Percentiles rank a stretch among this genome's conserved stretches.
These are phyloP conservation scores for Synanthedon myopaeformis DNA, from an alignment of 2,888 invertebrate species.

Conservation along the genomic window DNA sequence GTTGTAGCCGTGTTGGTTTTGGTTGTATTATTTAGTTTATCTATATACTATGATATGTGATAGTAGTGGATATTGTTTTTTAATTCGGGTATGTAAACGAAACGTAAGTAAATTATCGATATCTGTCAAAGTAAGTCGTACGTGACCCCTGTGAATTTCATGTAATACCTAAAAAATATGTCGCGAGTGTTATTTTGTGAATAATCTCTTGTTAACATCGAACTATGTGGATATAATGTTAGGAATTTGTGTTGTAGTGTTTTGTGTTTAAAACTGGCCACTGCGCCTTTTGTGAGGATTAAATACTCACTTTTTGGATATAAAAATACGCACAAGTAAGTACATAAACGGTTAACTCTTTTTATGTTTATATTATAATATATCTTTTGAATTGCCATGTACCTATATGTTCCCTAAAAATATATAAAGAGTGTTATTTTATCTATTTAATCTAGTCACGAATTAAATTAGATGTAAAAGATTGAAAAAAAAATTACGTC, in stretches of 20 bases:
- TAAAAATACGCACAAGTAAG: constrained; percentile 57
- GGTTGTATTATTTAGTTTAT: constrained; percentile 3
- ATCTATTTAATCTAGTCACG: too few relatives aligned
- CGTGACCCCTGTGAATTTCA: constrained; percentile 24
- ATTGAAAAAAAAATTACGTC: too few relatives aligned
- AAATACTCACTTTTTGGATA: constrained; percentile 44
- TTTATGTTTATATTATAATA: too few relatives aligned
- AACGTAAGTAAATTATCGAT: constrained; percentile 40
- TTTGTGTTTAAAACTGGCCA: constrained; percentile 35
- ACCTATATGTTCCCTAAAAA: too few relatives aligned
- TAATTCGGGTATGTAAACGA: constrained; percentile 12
- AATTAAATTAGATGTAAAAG: too few relatives aligned
- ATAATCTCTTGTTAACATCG: constrained; percentile 26
- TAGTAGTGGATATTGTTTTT: background rate
- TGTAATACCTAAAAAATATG: constrained; percentile 22
- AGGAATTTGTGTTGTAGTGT: constrained; percentile 50
- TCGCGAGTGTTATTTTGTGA: constrained; percentile 33
- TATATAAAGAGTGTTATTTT: too few relatives aligned
- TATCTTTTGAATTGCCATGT: too few relatives aligned
- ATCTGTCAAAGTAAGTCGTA: constrained; percentile 49
- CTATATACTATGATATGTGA: background rate
- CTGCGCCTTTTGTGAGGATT: constrained; percentile 27
- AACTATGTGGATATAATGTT: constrained; percentile 45
- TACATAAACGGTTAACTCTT: constrained; percentile 30
- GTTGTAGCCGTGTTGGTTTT: constrained; percentile 26